Base-by-base conservation (phyloP, 2,797 vertebrate species). In the Danio jaintianensis region DNA sequence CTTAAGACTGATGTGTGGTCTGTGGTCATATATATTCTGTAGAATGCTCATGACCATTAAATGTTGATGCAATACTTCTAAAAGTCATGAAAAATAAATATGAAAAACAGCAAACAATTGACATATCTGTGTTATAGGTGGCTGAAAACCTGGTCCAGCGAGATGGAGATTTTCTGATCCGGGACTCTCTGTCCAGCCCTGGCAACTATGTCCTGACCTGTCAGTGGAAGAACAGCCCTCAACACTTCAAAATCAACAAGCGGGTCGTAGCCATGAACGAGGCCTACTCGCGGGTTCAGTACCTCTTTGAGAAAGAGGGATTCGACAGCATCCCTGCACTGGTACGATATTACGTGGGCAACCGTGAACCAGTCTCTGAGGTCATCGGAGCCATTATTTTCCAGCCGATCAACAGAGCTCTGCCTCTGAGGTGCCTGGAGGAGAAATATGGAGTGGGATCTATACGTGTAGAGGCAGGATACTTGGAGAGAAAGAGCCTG, bases 201-300 rank as follows among this genome's bases (percentile, higher is more conserved):
- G 98, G 97, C 62, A 96, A 94, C 88, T 97, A 96, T 1, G 98
- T 99, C 75, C 94, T 99, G 89, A 98, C 98, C 73, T 97, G 96
- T 86, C 97, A 98, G 84, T 99, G 98, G 98, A 93, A 96, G 87
- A 95, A 98, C 50, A 83, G 89, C 0, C 94, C 97, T 36, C 97
- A 98, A 92, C 98, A 99, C 94, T 99, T 99, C 92, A 98, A 96
- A 93, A 97, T 99, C 92, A 95, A 93, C 91, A 96, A 94, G 90
- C 68, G 90, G 86, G 91, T 98, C 2, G 90, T 96, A 75, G 92
- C 94, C 82, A 88, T 97, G 88, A 98, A 94, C 0, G 97, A 98
- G 90, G 96, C 96, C 81, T 97, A 97, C 89, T 96, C 95, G 76
- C 95, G 96, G 0, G 93, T 97, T 40, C 96, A 99, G 91, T 99